Evolutionary conservation across 64 coral and sea anemone species (phyloP), one percentile per base, ranked within the genome.

Genomic region (Pocillopora verrucosa): DNA sequence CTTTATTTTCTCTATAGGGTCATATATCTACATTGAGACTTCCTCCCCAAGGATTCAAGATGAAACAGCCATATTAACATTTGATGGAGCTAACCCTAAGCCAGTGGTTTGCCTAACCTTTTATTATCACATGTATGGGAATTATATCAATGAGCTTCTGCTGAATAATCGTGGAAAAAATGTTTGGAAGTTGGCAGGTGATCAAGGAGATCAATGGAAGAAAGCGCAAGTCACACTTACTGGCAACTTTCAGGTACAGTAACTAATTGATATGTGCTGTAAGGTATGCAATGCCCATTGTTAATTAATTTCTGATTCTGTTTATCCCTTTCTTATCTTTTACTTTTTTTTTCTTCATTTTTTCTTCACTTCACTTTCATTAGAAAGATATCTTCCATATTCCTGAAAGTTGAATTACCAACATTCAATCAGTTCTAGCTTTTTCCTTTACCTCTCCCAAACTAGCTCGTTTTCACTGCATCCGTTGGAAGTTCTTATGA

Each of bases 1-100:
- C 30, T 30, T 30, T 30, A 30, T 80, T 57, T 36, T 80, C 83
- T 72, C 65, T 65, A 35, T 65, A 86, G 83, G 83, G 2, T 86
- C 16, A 19, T 86, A 86, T 36, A 72, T 86, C 16, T 86, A 86
- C 13, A 86, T 86, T 59, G 83, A 86, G 70, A 86, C 83, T 56
- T 86, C 83, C 37, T 13, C 22, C 16, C 83, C 83, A 0, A 22
- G 83, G 14, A 20, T 62, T 7, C 7, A 0, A 22, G 16, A 59
- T 30, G 83, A 86, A 16, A 86, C 69, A 20, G 83, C 83, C 16
- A 20, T 70, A 16, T 13, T 86, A 12, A 80, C 78, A 2, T 61
- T 80, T 20, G 11, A 11, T 1, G 78, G 78, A 22, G 22, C 78
- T 26, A 34, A 80, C 59, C 19, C n/a, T 19, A 70, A 45, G 22